A percentile compares a stretch with the other conserved stretches of the same genome.
phyloP scores from a whole-genome alignment of 2,888 invertebrate genomes.

The Rhagonycha lutea region DNA sequence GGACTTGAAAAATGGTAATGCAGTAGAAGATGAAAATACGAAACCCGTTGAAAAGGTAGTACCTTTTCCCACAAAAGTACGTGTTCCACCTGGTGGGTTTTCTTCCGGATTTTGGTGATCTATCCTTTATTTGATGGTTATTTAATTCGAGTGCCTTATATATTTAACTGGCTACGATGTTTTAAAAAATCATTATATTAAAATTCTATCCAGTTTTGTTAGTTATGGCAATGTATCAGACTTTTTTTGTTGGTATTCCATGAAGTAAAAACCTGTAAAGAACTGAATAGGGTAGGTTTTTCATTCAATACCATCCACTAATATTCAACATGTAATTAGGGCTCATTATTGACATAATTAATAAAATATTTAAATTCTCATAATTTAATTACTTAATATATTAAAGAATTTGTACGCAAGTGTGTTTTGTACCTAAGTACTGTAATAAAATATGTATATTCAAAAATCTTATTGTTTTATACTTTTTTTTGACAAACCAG shows the following conservation, averaged over 20 bases:
- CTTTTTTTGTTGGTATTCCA: background rate
- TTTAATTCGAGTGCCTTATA: conserved; percentile 2
- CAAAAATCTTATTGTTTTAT: background rate
- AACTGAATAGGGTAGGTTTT: background rate
- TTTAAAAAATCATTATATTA: background rate
- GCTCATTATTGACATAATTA: background rate
- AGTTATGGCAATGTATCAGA: background rate
- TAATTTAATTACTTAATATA: background rate
- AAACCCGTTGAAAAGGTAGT: background rate
- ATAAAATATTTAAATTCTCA: background rate
- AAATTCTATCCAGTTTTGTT: background rate
- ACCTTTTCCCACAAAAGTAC: conserved; percentile 31
- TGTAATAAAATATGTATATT: background rate
- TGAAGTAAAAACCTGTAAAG: background rate
- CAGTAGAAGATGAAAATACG: conserved; percentile 6
- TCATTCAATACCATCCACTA: background rate
- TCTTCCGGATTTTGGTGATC: conserved; percentile 46
- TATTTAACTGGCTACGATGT: background rate
- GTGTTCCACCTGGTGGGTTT: conserved; percentile 47
- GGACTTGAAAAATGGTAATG: background rate
- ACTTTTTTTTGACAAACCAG: background rate
- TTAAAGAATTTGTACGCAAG: background rate
- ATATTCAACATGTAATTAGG: background rate
- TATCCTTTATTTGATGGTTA: background rate
- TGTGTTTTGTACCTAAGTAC: background rate